Conservation (phyloP, 92 coral and sea anemone genomes). For the Heteractis magnifica region DNA sequence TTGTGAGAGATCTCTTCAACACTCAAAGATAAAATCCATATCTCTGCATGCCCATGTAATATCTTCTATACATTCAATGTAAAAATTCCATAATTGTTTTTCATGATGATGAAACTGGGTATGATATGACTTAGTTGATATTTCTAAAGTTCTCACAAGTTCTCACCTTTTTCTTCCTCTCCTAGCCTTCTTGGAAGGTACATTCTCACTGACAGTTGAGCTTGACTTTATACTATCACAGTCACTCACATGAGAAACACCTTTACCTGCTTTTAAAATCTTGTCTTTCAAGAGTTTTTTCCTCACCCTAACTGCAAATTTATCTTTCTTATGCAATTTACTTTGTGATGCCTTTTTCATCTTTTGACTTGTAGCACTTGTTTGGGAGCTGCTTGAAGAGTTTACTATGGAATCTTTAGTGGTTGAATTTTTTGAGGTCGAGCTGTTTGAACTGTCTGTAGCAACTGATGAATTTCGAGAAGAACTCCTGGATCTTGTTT, state of each 20-base stretch:
- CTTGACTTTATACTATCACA: conserved; percentile 37
- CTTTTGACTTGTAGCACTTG: conserved; percentile 1
- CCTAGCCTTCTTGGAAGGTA: conserved; percentile 1
- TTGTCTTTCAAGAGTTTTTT: conserved; percentile 20
- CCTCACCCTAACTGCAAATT: conserved; percentile 28
- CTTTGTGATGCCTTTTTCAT: neutral
- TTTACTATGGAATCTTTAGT: neutral
- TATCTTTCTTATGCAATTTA: conserved; percentile 8
- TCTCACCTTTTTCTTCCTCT: conserved; percentile 21
- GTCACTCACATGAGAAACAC: conserved; percentile 23
- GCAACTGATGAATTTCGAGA: conserved; percentile 1
- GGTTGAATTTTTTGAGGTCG: neutral
- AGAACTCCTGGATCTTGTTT: conserved; percentile 35
- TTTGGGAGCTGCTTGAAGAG: conserved; percentile 14
- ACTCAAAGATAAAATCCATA: no score
- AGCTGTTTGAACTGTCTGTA: conserved; percentile 12
- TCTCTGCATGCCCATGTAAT: no score
- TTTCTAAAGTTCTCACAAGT: neutral
- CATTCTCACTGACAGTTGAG: conserved; percentile 1
- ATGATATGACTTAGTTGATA: no score
- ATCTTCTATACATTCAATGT: no score
- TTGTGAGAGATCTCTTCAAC: no score
- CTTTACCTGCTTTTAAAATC: conserved; percentile 2
- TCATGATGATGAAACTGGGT: no score
- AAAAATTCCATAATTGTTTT: no score